Evolutionary conservation across 2,888 invertebrate species (phyloP), one percentile per base, ranked within the genome.

Genomic region (Pristionchus mayeri): DNA sequence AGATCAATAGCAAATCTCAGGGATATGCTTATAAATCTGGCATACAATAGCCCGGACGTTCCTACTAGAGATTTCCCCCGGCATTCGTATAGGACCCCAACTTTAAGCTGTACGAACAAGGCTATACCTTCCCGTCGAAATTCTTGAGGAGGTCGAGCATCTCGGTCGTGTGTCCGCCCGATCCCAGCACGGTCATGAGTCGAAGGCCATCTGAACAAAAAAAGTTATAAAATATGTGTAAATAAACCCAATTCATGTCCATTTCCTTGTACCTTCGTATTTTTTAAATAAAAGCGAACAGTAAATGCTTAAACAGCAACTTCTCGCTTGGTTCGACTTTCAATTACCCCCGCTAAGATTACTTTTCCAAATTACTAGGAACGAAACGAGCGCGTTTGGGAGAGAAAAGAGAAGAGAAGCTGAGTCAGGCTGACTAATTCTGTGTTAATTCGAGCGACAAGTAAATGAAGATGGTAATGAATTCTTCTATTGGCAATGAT

Each of bases 91-190:
- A n/a, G n/a, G n/a, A n/a, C n/a, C n/a, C n/a, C n/a, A n/a, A n/a
- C n/a, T n/a, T n/a, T n/a, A n/a, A n/a, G n/a, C n/a, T n/a, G n/a
- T n/a, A n/a, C n/a, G n/a, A n/a, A n/a, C n/a, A n/a, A n/a, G n/a
- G n/a, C n/a, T 44, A 0, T 34, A n/a, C 34, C 24, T 76, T 40
- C 0, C 84, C 84, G 40, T 86, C 87, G 71, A 98, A 93, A 44
- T 94, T 94, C 88, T 95, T 94, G 9, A 96, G 93, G 63, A 98
- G 94, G 87, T 95, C 94, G 80, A 98, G 93, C 95, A 99, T 96
- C 94, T 99, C 98, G n/a, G 96, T 95, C 0, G 98, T 98, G 93
- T 99, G 98, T 0, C 97, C 97, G 85, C 97, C 97, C 88, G 96
- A 89, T 57, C 89, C 89, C 27, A 89, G 84, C 84, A 91, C 88